Evolutionary conservation across 2,113 vertebrate species (phyloP), one percentile per base, ranked within the genome.

Genomic region (Pygoscelis antarcticus): DNA sequence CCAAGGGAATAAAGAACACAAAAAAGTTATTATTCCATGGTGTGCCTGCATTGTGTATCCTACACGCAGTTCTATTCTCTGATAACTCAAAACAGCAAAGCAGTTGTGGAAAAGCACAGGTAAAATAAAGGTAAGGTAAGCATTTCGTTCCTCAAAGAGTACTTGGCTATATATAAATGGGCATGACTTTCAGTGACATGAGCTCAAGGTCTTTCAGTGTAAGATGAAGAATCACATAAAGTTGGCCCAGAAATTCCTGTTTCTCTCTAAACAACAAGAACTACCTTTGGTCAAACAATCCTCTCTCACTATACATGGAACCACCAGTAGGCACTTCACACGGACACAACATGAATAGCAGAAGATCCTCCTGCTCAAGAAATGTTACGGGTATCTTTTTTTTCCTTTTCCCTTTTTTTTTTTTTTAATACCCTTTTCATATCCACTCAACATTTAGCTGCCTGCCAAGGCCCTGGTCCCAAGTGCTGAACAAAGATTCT

Each of bases 321-420:
- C 2, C 20, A 70, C 21, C 46, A 34, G 17, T 14, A 83, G 7
- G 21, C 18, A 32, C 7, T 69, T 70, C 54, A 84, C 6, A 65
- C 0, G 2, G 46, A 13, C 9, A 26, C 7, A 49, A 6, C 16
- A 57, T 21, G 6, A 86, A 18, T 9, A 75, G 34, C 25, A 80
- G 40, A 8, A 65, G 20, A 57, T 27, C 1, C 0, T 62, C 18
- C 29, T 42, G 29, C 17, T 89, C 21, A 62, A 58, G 3, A 40
- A 78, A 30, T 29, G 8, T 61, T 47, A 49, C 9, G 7, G 4
- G 4, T 8, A 21, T 38, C 36, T 42, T 55, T 26, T 10, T 16
- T 7, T 7, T 11, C 3, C 1, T 42, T 6, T 20, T 18, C 4
- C 3, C 4, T 9, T 32, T 72, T 27, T 8, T 11, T 27, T 8